Base-by-base conservation (phyloP, 2,113 vertebrate species). In the Neopipo cinnamomea region DNA sequence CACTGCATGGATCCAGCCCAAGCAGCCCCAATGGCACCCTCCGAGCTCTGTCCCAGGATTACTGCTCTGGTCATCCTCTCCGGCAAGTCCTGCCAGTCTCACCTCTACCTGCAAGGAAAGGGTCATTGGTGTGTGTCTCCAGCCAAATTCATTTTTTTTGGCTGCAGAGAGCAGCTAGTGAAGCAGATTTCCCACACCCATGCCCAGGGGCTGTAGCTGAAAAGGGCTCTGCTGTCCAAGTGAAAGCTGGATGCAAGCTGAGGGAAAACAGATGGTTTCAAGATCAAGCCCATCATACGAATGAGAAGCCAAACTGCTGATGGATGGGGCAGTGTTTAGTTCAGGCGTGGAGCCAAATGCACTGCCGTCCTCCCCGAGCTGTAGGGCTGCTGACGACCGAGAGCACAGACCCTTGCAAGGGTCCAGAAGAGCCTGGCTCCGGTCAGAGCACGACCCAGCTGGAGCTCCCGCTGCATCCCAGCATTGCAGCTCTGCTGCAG, bases 181-280 rank as follows among this genome's bases (percentile, higher is more conserved):
- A 47, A 88, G 85, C 25, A 39, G 31, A n/a, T 44, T 88, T 70
- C 80, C 73, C 56, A 68, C 39, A 49, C 28, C 56, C 19, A 11
- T 63, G 80, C 73, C 91, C 87, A 5, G 25, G 68, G 93, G 89
- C 93, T 84, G 49, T 82, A 33, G 65, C 73, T 91, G 91, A 28
- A 85, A 58, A 85, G 47, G 39, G n/a, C 53, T 82, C 18, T 61
- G 77, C 81, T 87, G 56, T 75, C 86, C 86, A 74, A 93, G 89
- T 30, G 84, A 89, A 87, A 92, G 83, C 95, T 89, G 86, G 53
- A 81, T 85, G 52, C 89, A 76, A 82, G 73, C 94, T 96, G 94
- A 94, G 87, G 84, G 73, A 56, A 92, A 95, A 68, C 94, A 96
- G 94, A 96, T 96, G 94, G 95, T 89, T 94, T 91, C 84, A 75